These are phyloP conservation scores for Hippocampus zosterae DNA, from an alignment of 2,113 vertebrate species.

Conservation along the genomic window DNA sequence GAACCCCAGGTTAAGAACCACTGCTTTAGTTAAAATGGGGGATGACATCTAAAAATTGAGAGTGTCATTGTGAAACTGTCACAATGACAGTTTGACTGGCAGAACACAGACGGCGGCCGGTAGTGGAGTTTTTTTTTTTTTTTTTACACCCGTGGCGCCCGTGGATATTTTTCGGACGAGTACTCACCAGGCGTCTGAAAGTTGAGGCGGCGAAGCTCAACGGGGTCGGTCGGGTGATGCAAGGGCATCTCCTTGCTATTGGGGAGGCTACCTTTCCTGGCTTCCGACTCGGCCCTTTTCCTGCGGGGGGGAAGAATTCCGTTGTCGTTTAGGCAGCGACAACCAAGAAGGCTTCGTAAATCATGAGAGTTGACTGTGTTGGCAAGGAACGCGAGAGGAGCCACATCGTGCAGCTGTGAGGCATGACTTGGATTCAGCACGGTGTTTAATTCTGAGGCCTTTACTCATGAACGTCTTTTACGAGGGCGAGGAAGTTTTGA, in stretches of 20 bases:
- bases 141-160: no score
- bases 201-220: constrained; percentile 95
- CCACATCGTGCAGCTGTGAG: neutral
- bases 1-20: no score
- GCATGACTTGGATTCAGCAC: neutral
- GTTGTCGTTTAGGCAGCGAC: neutral
- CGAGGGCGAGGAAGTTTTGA: neutral
- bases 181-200: constrained; percentile 95
- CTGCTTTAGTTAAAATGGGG: no score
- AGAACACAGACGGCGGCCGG: no score
- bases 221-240: constrained; percentile 93
- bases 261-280: constrained; percentile 93
- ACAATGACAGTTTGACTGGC: no score
- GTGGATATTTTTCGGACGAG: neutral
- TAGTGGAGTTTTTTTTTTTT: no score
- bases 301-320: constrained; percentile 58
- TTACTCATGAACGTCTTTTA: neutral
- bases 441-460: neutral
- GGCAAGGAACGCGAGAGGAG: neutral
- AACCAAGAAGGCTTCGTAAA: neutral
- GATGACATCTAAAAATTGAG: no score
- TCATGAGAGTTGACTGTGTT: no score
- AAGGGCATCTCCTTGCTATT: constrained; percentile 93
- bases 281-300: constrained; percentile 95
- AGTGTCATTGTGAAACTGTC: no score